A percentile compares a stretch with the other conserved stretches of the same genome.
phyloP scores from a whole-genome alignment of 2,888 invertebrate species.

The Prenolepis imparis region DNA sequence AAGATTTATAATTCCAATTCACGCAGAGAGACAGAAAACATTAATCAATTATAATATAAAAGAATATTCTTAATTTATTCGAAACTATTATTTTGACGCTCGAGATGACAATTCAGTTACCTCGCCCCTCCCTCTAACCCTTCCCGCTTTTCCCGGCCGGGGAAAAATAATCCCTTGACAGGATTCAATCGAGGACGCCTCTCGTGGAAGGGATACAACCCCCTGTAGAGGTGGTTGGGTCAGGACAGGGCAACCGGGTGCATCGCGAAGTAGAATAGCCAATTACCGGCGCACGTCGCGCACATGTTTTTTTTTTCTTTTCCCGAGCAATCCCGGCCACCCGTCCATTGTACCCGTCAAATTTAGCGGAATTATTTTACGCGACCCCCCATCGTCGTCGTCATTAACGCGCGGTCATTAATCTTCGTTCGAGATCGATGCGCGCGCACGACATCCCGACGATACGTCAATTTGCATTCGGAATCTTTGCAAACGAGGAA shows the following conservation, averaged over 20 bases:
- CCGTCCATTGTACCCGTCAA: conserved; percentile 72
- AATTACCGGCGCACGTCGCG: conserved; percentile 73
- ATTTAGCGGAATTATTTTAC: conserved; percentile 80
- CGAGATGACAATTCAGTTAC: background rate
- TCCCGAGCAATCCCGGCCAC: conserved; percentile 62
- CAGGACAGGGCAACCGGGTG: conserved; percentile 38
- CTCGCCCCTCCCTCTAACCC: too few relatives aligned
- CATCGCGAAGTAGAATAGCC: conserved; percentile 76
- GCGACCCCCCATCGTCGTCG: conserved; percentile 56
- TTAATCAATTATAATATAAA: background rate
- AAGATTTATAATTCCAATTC: background rate
- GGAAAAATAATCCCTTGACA: conserved; percentile 63
- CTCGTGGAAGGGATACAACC: conserved; percentile 34
- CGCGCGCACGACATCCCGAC: conserved; percentile 33
- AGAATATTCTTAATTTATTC: background rate
- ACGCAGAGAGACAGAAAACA: too few relatives aligned
- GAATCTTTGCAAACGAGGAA: conserved; percentile 19
- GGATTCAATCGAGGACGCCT: conserved; percentile 77
- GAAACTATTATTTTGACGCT: background rate
- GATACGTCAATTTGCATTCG: conserved; percentile 58
- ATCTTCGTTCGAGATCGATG: conserved; percentile 65
- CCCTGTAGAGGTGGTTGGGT: background rate
- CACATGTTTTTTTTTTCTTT: conserved; percentile 48
- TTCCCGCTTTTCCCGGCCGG: background rate
- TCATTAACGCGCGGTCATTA: conserved; percentile 71